Base-by-base conservation (phyloP, 2,113 vertebrate species). In the Aspidoscelis tigris region DNA sequence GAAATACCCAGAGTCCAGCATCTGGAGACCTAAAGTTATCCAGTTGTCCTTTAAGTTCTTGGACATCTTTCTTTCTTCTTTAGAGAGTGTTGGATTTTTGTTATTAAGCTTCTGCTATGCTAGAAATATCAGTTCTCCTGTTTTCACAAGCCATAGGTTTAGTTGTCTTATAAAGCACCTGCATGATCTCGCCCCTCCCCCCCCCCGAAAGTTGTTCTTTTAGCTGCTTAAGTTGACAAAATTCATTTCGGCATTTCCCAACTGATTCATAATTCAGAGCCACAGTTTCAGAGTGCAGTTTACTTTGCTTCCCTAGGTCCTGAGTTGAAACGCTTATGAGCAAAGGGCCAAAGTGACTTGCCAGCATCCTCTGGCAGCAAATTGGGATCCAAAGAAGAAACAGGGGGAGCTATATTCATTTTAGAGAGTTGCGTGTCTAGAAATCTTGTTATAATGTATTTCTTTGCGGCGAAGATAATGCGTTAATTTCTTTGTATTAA, bases 201-300 rank as follows among this genome's bases (percentile, higher is more conserved):
- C 47, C 47, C 47, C 12, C 84, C n/a, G 84, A 70, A 81, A 26
- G 75, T 11, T 91, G 87, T 92, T 91, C 88, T 89, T 89, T 73
- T 68, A 86, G 86, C 83, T 64, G 77, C 84, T 86, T 86, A 83
- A 88, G 20, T 55, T 33, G 88, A 26, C 82, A 90, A 92, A 90
- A 1, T 0, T 89, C 91, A 92, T 89, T 89, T 92, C 84, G 86
- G 78, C 21, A 72, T 90, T 89, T 86, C 86, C 89, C 81, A 65
- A 83, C 85, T 90, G 91, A 77, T 80, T 88, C 78, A 86, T 90
- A 89, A 87, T 91, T 92, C 85, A 91, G 88, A 87, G 84, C 84
- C 90, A 87, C 84, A 26, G 0, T 88, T 92, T 89, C 81, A 80
- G 87, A 68, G 81, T 73, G 86, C 92, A 92, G 87, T 93, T 90